phyloP scores from a whole-genome alignment of 1,140 invertebrate genomes.

The Carposina sasakii region DNA sequence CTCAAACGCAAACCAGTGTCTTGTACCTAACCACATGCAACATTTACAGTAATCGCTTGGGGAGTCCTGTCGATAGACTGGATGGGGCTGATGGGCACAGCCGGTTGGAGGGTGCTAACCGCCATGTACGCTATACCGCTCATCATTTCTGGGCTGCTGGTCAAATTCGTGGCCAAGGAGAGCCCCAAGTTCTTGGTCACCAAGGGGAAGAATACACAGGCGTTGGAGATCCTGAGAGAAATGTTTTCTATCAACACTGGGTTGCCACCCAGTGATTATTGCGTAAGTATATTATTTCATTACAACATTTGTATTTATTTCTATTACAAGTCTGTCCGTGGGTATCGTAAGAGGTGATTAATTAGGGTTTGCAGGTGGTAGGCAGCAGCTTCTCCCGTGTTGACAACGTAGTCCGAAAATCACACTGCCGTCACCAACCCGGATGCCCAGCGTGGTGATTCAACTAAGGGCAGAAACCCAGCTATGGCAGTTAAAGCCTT shows the following conservation, averaged over 20 bases:
- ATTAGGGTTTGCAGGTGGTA: too few species aligned
- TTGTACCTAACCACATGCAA: too few species aligned
- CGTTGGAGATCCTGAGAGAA: slow-evolving; percentile 23
- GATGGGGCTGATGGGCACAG: background rate
- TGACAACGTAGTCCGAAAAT: too few species aligned
- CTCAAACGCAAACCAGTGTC: too few species aligned
- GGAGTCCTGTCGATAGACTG: background rate
- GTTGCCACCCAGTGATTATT: slow-evolving; percentile 15
- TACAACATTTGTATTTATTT: too few species aligned
- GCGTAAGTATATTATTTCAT: slow-evolving; percentile 5
- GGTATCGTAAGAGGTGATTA: too few species aligned
- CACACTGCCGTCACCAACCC: too few species aligned
- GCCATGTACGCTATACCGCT: slow-evolving; percentile 70
- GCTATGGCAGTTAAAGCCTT: too few species aligned
- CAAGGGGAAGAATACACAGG: slow-evolving; percentile 37
- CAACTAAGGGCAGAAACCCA: too few species aligned
- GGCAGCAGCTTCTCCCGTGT: too few species aligned
- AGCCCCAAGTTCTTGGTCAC: slow-evolving; percentile 67
- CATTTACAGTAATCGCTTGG: slow-evolving; percentile 1
- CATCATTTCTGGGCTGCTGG: slow-evolving; percentile 61
- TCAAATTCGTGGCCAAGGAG: slow-evolving; percentile 38
- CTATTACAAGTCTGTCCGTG: too few species aligned
- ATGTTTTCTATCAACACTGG: slow-evolving; percentile 23
- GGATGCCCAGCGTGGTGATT: too few species aligned
- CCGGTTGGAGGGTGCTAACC: slow-evolving; percentile 75